These are phyloP conservation scores for Rachycentron canadum DNA, from an alignment of 2,797 vertebrate species.

Conservation along the genomic window DNA sequence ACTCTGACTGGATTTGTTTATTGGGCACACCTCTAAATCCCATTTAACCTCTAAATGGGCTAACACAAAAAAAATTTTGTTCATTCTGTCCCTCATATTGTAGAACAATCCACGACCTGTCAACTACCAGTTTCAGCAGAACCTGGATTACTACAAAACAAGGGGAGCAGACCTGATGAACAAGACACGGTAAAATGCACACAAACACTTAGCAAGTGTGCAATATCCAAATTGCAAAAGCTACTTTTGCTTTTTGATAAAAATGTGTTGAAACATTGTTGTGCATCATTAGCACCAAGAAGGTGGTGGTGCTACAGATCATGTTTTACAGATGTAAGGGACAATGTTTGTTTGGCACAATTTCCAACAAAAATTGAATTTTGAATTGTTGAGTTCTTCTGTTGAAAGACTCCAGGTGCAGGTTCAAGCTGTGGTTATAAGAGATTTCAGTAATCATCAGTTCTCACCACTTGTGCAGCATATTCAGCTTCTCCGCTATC, in stretches of 20 bases:
- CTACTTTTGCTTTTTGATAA: too few species aligned
- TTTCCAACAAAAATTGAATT: too few species aligned
- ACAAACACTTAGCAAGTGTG: neutral
- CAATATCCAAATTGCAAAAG: too few species aligned
- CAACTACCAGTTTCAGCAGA: constrained; percentile 97
- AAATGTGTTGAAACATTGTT: too few species aligned
- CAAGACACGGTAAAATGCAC: constrained; percentile 90
- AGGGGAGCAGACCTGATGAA: constrained; percentile 95
- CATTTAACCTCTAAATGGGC: neutral
- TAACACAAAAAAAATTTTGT: neutral
- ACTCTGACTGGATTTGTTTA: neutral
- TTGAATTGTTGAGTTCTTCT: neutral
- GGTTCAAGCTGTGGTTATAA: neutral
- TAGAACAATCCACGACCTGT: constrained; percentile 95
- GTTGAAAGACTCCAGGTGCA: neutral
- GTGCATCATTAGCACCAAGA: too few species aligned
- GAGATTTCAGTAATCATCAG: neutral
- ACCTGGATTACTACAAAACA: constrained; percentile 98
- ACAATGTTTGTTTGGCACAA: too few species aligned
- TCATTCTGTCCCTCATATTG: neutral
- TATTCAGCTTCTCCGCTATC: neutral
- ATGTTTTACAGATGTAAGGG: too few species aligned
- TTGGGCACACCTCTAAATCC: too few species aligned
- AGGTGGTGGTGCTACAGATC: too few species aligned
- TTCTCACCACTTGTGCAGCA: neutral